These are phyloP conservation scores for Chelmon rostratus DNA, from an alignment of 2,797 vertebrate genomes.

Conservation along the genomic window DNA sequence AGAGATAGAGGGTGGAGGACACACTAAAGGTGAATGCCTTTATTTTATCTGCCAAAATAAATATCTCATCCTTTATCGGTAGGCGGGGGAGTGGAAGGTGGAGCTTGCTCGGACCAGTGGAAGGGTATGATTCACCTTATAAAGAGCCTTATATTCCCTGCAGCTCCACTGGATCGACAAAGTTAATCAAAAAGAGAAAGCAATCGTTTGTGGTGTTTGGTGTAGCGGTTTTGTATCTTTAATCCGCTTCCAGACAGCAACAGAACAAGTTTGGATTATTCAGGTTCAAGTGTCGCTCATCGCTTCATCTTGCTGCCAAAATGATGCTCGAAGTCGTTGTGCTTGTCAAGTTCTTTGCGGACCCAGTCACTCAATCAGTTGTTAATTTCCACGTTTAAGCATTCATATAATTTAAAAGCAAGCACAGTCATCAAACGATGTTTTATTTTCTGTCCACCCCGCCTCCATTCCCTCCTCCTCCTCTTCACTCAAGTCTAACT, in stretches of 20 bases:
- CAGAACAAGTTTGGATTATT: conserved; percentile 33
- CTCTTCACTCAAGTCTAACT: conserved; percentile 23
- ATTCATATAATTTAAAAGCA: background rate
- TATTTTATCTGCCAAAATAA: conserved; percentile 52
- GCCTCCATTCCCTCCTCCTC: conserved; percentile 26
- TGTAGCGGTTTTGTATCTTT: conserved; percentile 2
- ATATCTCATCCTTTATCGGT: conserved; percentile 43
- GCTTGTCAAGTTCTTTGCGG: conserved; percentile 12
- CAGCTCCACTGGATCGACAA: background rate
- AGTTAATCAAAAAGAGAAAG: conserved; percentile 1
- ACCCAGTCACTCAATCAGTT: conserved; percentile 14
- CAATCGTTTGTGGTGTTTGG: background rate
- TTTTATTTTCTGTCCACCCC: conserved; percentile 15
- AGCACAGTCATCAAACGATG: background rate
- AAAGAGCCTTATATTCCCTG: background rate
- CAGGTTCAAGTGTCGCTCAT: background rate
- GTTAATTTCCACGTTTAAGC: conserved; percentile 15
- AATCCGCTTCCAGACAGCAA: background rate
- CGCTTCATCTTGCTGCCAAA: conserved; percentile 5
- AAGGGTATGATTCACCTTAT: background rate
- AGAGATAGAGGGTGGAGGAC: conserved; percentile 26
- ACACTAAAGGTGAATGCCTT: conserved; percentile 43
- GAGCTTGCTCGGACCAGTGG: background rate
- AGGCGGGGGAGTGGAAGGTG: background rate
- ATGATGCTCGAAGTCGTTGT: background rate